Evolutionary conservation across 2,888 invertebrate genomes (phyloP), one percentile per base, ranked within the genome.

Genomic region (Caenorhabditis wallacei): DNA sequence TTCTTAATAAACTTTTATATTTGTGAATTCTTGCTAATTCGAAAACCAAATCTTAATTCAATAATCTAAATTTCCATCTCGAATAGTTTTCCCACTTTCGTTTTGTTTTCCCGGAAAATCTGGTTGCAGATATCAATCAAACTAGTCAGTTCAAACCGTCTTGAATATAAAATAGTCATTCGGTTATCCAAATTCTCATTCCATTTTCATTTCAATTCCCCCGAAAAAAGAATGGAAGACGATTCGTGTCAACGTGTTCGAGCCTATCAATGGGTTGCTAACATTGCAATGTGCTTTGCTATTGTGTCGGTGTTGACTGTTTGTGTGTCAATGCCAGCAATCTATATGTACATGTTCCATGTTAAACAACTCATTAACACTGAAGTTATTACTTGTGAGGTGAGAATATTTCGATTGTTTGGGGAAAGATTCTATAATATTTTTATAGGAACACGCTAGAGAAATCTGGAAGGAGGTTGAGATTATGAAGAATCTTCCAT

Each of bases 261-360:
- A n/a, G 83, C 83, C 59, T 83, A 83, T 56, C 80, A 80, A 66
- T 83, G 80, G 83, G 80, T 75, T 8, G 71, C 83, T 53, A 80
- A 83, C 35, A 70, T 75, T 16, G 74, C 83, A 10, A 75, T 83
- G 66, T 74, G 72, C 46, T 83, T 83, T 46, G 72, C 83, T 10
- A 72, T 83, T 16, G 83, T 83, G 2, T 71, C 83, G 11, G 75
- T 83, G 13, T 40, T 80, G 16, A 64, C 66, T 18, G 83, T 83
- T 16, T 80, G 83, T 51, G 79, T 83, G 1, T 61, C 72, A 1
- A 40, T 83, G 53, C 83, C 83, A 2, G 74, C 68, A 1, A 70
- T 83, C 18, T 83, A 80, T 35, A 69, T 75, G 51, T 83, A 83
- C 61, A 83, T 76, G 66, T 64, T 71, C 59, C 83, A 83, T 57